Percentiles rank a stretch among this genome's conserved stretches.
phyloP scores from a whole-genome alignment of 2,113 vertebrate genomes.

The Notothenia rossii region DNA sequence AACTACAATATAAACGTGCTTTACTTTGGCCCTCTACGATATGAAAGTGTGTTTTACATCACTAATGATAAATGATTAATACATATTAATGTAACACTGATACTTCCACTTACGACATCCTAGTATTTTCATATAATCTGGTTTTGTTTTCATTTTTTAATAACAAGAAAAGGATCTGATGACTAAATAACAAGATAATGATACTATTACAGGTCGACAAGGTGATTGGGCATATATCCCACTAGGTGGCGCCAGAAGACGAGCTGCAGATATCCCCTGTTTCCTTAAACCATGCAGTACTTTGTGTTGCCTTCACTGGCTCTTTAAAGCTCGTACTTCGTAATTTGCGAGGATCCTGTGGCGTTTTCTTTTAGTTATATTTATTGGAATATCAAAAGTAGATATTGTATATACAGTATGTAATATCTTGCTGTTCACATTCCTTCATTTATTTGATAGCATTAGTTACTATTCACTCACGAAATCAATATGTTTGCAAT shows the following conservation, averaged over 20 bases:
- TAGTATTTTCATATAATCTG: neutral
- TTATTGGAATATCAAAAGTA: neutral
- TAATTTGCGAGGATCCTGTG: neutral
- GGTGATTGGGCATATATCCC: conserved; percentile 19
- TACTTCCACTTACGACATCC: neutral
- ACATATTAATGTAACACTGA: neutral
- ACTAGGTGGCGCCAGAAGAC: conserved; percentile 49
- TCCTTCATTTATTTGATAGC: no score
- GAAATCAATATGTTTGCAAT: neutral
- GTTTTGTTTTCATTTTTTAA: neutral
- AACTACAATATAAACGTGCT: neutral
- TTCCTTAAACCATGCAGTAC: neutral
- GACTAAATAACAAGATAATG: neutral
- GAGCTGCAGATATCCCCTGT: neutral
- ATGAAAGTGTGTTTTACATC: neutral
- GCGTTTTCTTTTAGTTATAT: neutral
- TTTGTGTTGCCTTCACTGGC: conserved; percentile 37
- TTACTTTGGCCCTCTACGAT: neutral
- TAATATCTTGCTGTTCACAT: neutral
- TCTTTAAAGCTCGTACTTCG: neutral
- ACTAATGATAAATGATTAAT: neutral
- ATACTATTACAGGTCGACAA: neutral
- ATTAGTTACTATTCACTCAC: neutral
- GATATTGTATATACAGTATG: neutral
- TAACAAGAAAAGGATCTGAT: neutral